phyloP scores from a whole-genome alignment of 2,888 invertebrate species.

The Nycteola revayana region DNA sequence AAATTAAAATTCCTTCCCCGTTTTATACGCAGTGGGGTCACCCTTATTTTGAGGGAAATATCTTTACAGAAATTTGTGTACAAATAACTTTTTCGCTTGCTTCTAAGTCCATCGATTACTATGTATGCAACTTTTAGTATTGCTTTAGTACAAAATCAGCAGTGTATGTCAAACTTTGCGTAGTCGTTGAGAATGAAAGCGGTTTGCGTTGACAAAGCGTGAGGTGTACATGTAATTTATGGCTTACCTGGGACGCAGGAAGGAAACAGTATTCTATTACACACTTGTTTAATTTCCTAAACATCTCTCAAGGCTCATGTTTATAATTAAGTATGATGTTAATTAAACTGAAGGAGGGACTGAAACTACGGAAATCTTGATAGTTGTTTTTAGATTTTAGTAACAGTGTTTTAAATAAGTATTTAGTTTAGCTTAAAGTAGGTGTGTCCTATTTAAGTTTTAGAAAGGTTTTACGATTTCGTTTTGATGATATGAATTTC shows the following conservation, averaged over 20 bases:
- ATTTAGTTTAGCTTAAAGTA: too few species aligned
- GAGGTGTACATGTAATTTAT: conserved; percentile 47
- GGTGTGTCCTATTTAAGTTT: too few species aligned
- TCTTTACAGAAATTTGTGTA: conserved; percentile 11
- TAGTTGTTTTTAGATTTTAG: conserved; percentile 3
- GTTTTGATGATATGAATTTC: too few species aligned
- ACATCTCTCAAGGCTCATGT: conserved; percentile 40
- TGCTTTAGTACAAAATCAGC: background rate
- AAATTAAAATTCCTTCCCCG: conserved; percentile 68
- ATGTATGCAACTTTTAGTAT: background rate
- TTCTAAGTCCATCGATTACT: conserved; percentile 4
- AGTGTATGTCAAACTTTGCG: conserved; percentile 3
- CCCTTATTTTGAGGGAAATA: conserved; percentile 37
- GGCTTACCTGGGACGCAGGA: conserved; percentile 40
- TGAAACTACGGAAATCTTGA: conserved; percentile 17
- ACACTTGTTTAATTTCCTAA: conserved; percentile 55
- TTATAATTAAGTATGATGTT: conserved; percentile 39
- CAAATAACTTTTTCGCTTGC: background rate
- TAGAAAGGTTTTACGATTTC: too few species aligned
- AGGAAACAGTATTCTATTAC: conserved; percentile 55
- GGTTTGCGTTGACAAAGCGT: conserved; percentile 31
- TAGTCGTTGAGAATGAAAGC: conserved; percentile 4
- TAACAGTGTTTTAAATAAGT: too few species aligned
- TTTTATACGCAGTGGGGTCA: conserved; percentile 49
- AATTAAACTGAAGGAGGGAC: conserved; percentile 31